Conservation (phyloP, 2,797 vertebrate species). For the Phyllotis vaccarum region DNA sequence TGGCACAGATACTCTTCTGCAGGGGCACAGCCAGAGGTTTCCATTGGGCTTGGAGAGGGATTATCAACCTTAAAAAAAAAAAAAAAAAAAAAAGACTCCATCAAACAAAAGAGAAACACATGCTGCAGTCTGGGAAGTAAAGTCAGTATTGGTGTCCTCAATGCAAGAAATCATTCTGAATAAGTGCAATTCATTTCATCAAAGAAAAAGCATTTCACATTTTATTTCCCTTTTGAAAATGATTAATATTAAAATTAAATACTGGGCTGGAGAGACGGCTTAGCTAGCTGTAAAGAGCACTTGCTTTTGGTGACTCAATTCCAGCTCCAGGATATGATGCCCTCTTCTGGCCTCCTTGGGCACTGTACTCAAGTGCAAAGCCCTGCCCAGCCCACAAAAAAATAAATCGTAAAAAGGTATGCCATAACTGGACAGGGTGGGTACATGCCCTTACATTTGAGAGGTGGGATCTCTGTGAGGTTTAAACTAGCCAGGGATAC, state of each 20-base stretch:
- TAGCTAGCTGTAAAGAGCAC: background rate
- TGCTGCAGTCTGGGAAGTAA: background rate
- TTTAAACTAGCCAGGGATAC: background rate
- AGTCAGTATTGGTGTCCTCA: background rate
- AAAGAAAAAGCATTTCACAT: slow-evolving; percentile 5
- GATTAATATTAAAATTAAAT: slow-evolving; percentile 23
- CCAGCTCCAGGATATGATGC: background rate
- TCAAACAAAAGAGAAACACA: slow-evolving; percentile 30
- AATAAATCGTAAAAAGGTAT: background rate
- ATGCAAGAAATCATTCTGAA: background rate
- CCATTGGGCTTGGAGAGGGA: slow-evolving; percentile 88
- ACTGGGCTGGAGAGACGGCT: background rate
- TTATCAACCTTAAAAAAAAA: slow-evolving; percentile 77
- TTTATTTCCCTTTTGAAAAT: slow-evolving; percentile 30
- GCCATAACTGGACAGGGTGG: too few relatives aligned
- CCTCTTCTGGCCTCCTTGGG: background rate
- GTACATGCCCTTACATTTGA: background rate
- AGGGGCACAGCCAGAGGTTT: slow-evolving; percentile 88
- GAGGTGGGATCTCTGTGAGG: background rate
- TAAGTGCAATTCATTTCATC: background rate
- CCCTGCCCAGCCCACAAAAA: background rate
- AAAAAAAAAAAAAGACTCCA: slow-evolving; percentile 48
- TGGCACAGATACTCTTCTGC: slow-evolving; percentile 87
- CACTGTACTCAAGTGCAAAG: background rate
- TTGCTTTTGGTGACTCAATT: background rate